Percentiles rank a stretch among this genome's conserved stretches.
phyloP scores from a whole-genome alignment of 1,140 invertebrate genomes.

The Aleiodes sp. region DNA sequence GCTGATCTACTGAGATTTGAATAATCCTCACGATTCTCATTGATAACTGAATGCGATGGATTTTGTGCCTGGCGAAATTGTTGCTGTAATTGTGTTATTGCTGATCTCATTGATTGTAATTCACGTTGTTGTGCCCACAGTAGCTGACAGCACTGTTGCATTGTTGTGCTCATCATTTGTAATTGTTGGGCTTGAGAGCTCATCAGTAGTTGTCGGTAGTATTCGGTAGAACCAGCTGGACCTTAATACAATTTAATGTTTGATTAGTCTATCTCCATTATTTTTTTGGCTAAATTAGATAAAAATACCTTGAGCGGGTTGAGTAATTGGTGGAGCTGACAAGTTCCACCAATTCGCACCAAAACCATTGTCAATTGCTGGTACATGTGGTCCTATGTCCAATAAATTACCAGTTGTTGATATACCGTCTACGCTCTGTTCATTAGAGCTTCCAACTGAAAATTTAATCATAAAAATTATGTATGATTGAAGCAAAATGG shows the following conservation, averaged over 20 bases:
- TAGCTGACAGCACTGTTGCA: conserved; percentile 73
- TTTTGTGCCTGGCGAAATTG: conserved; percentile 49
- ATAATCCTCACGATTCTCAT: conserved; percentile 49
- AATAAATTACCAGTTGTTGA: conserved; percentile 53
- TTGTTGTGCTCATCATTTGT: conserved; percentile 70
- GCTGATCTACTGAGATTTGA: conserved; percentile 49
- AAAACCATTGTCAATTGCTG: conserved; percentile 49
- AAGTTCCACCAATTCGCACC: conserved; percentile 49
- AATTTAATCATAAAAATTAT: background rate
- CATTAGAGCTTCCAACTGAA: conserved; percentile 43
- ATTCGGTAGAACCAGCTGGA: conserved; percentile 47
- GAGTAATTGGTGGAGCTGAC: conserved; percentile 44
- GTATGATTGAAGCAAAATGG: too few relatives aligned
- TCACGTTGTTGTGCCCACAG: conserved; percentile 72
- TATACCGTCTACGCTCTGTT: conserved; percentile 49
- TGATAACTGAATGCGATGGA: conserved; percentile 32
- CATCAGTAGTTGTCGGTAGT: conserved; percentile 61
- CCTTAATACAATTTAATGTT: conserved; percentile 19
- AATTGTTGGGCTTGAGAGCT: conserved; percentile 70
- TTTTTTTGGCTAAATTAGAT: background rate
- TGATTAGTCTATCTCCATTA: background rate
- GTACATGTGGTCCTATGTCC: conserved; percentile 50
- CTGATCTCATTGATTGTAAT: conserved; percentile 64
- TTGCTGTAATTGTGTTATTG: conserved; percentile 55
- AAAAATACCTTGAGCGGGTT: conserved; percentile 47